Base-by-base conservation (phyloP, 2,797 vertebrate genomes). In the Phrynocephalus vlangalii region DNA sequence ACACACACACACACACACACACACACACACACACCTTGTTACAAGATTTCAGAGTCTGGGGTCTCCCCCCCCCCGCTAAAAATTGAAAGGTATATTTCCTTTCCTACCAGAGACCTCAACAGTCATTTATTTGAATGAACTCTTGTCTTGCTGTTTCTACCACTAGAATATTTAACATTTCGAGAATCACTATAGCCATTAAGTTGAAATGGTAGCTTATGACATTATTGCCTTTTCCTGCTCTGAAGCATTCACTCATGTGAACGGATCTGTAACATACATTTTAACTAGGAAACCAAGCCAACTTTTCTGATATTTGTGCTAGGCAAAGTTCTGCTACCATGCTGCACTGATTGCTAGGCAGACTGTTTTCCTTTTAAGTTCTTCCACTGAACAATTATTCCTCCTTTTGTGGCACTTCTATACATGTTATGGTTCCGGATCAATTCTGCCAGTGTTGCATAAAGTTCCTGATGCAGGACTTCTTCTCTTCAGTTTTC, bases 51-150 rank as follows among this genome's bases (percentile, higher is more conserved):
- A 20, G 20, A 66, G 48, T 8, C 22, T 81, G 50, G 66, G 33
- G 26, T 60, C 44, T 13, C 6, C 73, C 60, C n/a, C 16, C 16
- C 16, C 16, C 67, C 30, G n/a, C n/a, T 33, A 33, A 48, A 86
- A 84, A 73, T 16, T 82, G 38, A 22, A 67, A 44, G 44, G 16
- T 81, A 82, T 63, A 18, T n/a, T 30, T 67, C 18, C 11, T 71
- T 82, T 87, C 79, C 20, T 26, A 81, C 66, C 38, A n/a, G 33
- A 75, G 10, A 81, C 20, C 30, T 75, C 52, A 73, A 44, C 26
- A 66, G 38, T 67, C 18, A 26, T 87, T 82, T 75, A 82, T 82
- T 24, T 82, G 71, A 86, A 70, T 66, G 56, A 63, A 28, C 33
- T 67, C 26, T 44, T 26, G 13, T 30, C 52, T 38, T 73, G 2